A percentile compares a stretch with the other conserved stretches of the same genome.
Evolutionary conservation across 2,797 vertebrate genomes (phyloP).

Genomic region (Thripadectes ignobilis): DNA sequence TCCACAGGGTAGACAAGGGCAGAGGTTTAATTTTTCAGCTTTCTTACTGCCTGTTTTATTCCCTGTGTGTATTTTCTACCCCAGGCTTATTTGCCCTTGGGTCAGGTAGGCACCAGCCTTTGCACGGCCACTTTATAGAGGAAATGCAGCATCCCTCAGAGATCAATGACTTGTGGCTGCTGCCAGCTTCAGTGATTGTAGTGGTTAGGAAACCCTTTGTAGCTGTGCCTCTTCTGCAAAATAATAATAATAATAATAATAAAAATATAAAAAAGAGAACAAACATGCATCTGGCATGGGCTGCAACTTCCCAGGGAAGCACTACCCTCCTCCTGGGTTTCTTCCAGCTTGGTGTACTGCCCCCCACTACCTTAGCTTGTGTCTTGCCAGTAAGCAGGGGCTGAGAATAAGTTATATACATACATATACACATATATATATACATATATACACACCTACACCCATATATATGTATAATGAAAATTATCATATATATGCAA

Average conservation of each 20-base stretch:
- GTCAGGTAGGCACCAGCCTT: neutral
- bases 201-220: neutral
- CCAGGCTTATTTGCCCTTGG: accelerated
- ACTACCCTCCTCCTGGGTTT: neutral
- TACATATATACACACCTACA: accelerated
- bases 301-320: neutral
- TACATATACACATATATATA: too few relatives aligned
- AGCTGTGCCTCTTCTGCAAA: neutral
- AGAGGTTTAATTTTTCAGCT: neutral
- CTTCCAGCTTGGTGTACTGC: neutral
- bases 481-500: neutral
- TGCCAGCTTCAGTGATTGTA: neutral
- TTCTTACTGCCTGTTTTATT: neutral
- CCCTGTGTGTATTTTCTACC: neutral
- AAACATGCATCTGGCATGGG: neutral
- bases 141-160: neutral
- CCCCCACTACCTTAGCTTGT: accelerated
- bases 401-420: neutral
- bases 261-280: too few relatives aligned
- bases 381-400: neutral
- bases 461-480: too few relatives aligned
- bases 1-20: neutral
- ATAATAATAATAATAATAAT: neutral
- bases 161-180: neutral
- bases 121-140: accelerated